Percentiles rank a stretch among this genome's conserved stretches.
These are phyloP conservation scores for Bufo bufo DNA, from an alignment of 2,113 vertebrate genomes.

Conservation along the genomic window DNA sequence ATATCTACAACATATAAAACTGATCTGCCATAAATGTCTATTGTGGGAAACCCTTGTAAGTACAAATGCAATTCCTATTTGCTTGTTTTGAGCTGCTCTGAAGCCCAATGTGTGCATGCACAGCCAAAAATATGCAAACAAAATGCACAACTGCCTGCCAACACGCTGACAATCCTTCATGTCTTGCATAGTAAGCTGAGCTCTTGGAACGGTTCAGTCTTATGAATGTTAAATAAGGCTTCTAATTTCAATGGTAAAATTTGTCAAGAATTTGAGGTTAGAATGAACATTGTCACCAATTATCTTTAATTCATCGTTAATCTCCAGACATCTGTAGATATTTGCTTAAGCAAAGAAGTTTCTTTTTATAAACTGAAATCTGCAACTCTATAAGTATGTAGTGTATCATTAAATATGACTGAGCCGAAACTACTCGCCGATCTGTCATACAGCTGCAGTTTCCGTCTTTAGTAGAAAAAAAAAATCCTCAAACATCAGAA, in stretches of 20 bases:
- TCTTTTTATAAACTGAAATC: slow-evolving; percentile 49
- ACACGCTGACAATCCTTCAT: not conserved
- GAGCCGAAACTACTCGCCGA: not conserved
- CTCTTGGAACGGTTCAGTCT: not conserved
- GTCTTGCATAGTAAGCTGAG: not conserved
- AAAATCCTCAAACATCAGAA: not conserved
- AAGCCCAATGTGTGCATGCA: not conserved
- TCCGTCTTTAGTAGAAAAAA: not conserved
- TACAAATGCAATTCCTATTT: not conserved
- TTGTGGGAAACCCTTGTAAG: not conserved
- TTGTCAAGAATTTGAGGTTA: slow-evolving; percentile 37
- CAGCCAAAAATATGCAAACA: slow-evolving; percentile 16
- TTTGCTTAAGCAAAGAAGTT: slow-evolving; percentile 47
- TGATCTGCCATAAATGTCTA: not conserved
- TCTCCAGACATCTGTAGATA: slow-evolving; percentile 53
- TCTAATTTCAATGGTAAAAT: slow-evolving; percentile 29
- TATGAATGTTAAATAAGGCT: slow-evolving; percentile 22
- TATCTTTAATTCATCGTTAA: slow-evolving; percentile 55
- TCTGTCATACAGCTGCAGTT: slow-evolving; percentile 29
- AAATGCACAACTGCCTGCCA: not conserved
- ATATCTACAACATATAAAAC: too few relatives aligned
- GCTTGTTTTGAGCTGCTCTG: not conserved
- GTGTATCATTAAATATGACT: slow-evolving; percentile 51
- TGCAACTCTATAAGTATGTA: slow-evolving; percentile 28
- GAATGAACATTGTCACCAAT: slow-evolving; percentile 44